Base-by-base conservation (phyloP, 2,797 vertebrate genomes). In the Galagoides demidoff region DNA sequence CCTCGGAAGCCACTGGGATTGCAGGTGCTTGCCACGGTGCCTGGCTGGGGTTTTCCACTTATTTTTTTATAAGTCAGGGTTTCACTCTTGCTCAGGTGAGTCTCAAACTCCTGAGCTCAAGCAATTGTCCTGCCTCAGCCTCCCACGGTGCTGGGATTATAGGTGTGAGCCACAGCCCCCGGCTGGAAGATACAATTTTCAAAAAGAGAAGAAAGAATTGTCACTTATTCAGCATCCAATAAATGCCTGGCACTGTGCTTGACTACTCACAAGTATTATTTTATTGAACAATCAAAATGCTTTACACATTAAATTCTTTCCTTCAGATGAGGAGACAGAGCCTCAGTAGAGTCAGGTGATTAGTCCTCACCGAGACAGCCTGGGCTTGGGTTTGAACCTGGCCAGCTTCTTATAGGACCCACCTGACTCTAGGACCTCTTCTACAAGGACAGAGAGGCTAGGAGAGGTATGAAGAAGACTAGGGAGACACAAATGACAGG, bases 161-260 rank as follows among this genome's bases (percentile, higher is more conserved):
- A 43, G 39, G 39, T 1, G 39, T 43, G 39, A 43, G 39, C 39
- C 39, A 43, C 39, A 43, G 39, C 39, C 39, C 39, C 39, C 39
- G 5, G 39, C 5, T 43, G 39, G 39, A 43, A 43, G 39, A 43
- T 43, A 43, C 39, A 43, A 7, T 43, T 43, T 43, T 43, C 7
- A 43, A 43, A 43, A 85, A 89, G 63, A 92, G 63, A 92, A 68
- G 45, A 68, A 92, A 73, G 31, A 89, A 84, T 88, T 49, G 43
- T 4, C 57, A 63, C 34, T 73, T 81, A 55, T 19, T 70, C 71
- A 76, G 55, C 19, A 23, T 74, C 57, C 88, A 27, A 68, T 63
- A 94, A 92, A 86, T 96, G 87, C 85, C 87, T 45, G 95, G 85
- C 39, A 93, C 37, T 37, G 68, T 96, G 85, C 92, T 3, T 52